A percentile compares a stretch with the other conserved stretches of the same genome.
phyloP scores from a whole-genome alignment of 2,113 vertebrate species.

The Xiphophorus maculatus region DNA sequence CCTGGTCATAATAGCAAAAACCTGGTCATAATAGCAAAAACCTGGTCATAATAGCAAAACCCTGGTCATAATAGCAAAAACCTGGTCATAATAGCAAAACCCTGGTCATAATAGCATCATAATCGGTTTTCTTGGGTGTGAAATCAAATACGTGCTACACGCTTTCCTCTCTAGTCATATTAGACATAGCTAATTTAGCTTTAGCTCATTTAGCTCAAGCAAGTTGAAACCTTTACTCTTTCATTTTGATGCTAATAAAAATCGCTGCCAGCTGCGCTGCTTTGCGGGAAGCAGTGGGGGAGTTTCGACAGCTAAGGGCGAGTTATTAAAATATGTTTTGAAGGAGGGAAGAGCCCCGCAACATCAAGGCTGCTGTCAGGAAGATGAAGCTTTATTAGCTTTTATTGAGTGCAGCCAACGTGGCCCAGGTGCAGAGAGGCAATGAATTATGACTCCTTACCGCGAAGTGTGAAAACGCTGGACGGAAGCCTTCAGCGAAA shows the following conservation, averaged over 20 bases:
- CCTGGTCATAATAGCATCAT: no score
- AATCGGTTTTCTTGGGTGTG: no score
- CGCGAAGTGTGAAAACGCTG: background rate
- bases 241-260: no score
- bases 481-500: background rate
- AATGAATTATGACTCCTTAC: background rate
- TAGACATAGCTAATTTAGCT: no score
- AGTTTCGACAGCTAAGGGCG: background rate
- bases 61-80: no score
- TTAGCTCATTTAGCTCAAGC: background rate
- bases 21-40: no score
- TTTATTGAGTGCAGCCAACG: background rate
- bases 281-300: background rate
- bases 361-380: background rate
- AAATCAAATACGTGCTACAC: no score
- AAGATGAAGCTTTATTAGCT: background rate
- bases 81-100: no score
- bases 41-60: no score
- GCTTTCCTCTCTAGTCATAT: no score
- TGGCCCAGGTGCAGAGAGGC: background rate
- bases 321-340: background rate
- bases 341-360: background rate
- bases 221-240: background rate
- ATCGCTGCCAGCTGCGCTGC: no score
- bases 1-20: no score